Evolutionary conservation across 37 sponge, comb jelly and placozoan species (phyloP).

Genomic region (Eunapius fragilis): DNA sequence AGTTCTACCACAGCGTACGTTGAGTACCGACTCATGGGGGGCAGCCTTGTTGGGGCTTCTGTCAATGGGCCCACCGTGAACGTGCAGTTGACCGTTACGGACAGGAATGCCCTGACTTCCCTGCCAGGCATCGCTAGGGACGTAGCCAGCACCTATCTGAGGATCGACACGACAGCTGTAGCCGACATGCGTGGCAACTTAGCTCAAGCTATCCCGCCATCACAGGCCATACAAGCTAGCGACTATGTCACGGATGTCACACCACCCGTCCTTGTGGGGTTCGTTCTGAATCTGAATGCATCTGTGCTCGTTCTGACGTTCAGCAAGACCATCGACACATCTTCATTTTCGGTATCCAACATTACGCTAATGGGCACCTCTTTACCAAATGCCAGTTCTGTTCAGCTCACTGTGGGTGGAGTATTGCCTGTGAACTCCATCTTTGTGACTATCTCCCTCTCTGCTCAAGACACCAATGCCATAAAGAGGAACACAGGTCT

Average conservation of each 20-base stretch:
- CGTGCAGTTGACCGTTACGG: slow-evolving; percentile 46
- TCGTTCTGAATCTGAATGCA: slow-evolving; percentile 68
- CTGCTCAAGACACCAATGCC: slow-evolving; percentile 63
- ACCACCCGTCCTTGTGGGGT: slow-evolving; percentile 45
- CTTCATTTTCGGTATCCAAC: slow-evolving; percentile 34
- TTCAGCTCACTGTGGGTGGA: slow-evolving; percentile 25
- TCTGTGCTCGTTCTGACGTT: slow-evolving; percentile 75
- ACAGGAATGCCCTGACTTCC: slow-evolving; percentile 61
- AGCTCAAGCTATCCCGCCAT: background rate
- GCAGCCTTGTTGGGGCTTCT: slow-evolving; percentile 1
- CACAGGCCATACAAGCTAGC: slow-evolving; percentile 52
- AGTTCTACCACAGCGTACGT: slow-evolving; percentile 25
- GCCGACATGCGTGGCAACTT: slow-evolving; percentile 71
- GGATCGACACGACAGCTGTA: slow-evolving; percentile 26
- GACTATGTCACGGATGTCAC: slow-evolving; percentile 35
- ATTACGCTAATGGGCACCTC: slow-evolving; percentile 36
- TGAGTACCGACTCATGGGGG: slow-evolving; percentile 61
- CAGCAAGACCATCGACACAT: slow-evolving; percentile 79
- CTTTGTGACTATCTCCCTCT: slow-evolving; percentile 49
- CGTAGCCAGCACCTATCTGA: slow-evolving; percentile 42
- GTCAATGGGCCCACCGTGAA: slow-evolving; percentile 24
- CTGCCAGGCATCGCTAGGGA: slow-evolving; percentile 43
- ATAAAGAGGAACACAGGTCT: slow-evolving; percentile 55
- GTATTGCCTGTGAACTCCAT: slow-evolving; percentile 40
- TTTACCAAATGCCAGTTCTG: slow-evolving; percentile 17